Percentiles rank a stretch among this genome's conserved stretches.
phyloP scores from a whole-genome alignment of 2,888 invertebrate genomes.

The Macaria notata region DNA sequence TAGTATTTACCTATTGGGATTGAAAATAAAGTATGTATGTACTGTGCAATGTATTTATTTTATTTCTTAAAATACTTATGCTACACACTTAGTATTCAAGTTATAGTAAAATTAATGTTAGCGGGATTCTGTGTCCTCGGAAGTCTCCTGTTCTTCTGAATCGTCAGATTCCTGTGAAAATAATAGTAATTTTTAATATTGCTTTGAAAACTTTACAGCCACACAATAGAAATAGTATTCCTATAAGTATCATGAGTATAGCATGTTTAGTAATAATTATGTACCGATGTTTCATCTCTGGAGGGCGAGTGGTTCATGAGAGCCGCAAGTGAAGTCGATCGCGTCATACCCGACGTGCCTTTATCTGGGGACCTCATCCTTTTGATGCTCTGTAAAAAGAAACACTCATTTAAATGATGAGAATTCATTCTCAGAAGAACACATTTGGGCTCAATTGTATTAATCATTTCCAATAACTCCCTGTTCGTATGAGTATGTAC shows the following conservation, averaged over 20 bases:
- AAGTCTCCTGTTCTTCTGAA: conserved; percentile 59
- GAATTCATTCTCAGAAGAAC: no score
- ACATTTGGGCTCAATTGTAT: no score
- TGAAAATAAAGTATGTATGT: conserved; percentile 25
- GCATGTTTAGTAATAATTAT: not conserved
- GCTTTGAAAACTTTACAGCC: not conserved
- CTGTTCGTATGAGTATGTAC: no score
- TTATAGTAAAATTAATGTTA: conserved; percentile 30
- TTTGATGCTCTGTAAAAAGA: conserved; percentile 45
- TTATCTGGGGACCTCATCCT: conserved; percentile 63
- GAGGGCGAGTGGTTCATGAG: conserved; percentile 65
- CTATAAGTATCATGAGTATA: no score
- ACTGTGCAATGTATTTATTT: conserved; percentile 14
- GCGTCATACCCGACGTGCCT: conserved; percentile 43
- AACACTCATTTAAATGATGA: not conserved
- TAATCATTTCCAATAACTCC: no score
- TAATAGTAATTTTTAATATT: conserved; percentile 11
- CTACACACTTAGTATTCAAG: not conserved
- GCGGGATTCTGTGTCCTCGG: conserved; percentile 70
- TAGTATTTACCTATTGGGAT: conserved; percentile 4
- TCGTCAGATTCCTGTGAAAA: conserved; percentile 61
- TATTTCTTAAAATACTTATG: conserved; percentile 12
- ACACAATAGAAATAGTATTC: no score
- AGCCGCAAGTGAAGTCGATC: conserved; percentile 63
- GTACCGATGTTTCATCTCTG: conserved; percentile 63